Evolutionary conservation across 2,888 invertebrate species (phyloP).

Genomic region (Smittia aterrima): DNA sequence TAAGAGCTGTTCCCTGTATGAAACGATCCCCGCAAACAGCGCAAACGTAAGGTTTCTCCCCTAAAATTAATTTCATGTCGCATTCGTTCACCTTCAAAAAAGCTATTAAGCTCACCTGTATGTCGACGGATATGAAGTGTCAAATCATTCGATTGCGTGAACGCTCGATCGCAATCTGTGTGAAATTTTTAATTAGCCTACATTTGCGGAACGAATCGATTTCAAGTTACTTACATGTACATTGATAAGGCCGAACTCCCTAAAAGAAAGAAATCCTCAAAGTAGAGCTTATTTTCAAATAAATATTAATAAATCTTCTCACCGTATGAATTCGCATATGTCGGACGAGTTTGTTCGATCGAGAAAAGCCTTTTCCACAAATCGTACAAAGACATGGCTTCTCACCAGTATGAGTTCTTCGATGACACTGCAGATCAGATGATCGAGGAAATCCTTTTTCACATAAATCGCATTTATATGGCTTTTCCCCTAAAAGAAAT

Average conservation of each 20-base stretch:
- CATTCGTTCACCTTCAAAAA: neutral
- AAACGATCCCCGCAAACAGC: conserved; percentile 67
- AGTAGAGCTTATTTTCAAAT: too few relatives aligned
- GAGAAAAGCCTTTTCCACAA: conserved; percentile 56
- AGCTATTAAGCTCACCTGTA: conserved; percentile 57
- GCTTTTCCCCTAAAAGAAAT: conserved; percentile 54
- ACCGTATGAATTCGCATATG: conserved; percentile 61
- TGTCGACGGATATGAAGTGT: conserved; percentile 68
- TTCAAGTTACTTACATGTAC: conserved; percentile 55
- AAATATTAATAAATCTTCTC: neutral
- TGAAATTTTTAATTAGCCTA: neutral
- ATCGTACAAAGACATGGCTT: conserved; percentile 51
- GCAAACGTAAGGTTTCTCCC: conserved; percentile 51
- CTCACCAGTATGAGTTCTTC: conserved; percentile 63
- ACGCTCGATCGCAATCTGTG: conserved; percentile 53
- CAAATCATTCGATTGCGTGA: conserved; percentile 71
- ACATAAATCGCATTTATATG: conserved; percentile 63
- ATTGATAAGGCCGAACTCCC: conserved; percentile 62
- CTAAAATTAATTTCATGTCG: neutral
- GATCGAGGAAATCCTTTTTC: conserved; percentile 63
- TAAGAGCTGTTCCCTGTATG: conserved; percentile 64
- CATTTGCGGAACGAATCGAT: conserved; percentile 47
- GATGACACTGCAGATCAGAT: conserved; percentile 62
- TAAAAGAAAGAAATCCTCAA: too few relatives aligned
- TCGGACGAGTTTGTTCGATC: conserved; percentile 61